Percentiles rank a stretch among this genome's conserved stretches.
phyloP scores from a whole-genome alignment of 2,888 invertebrate genomes.

The Chrysolina americana region DNA sequence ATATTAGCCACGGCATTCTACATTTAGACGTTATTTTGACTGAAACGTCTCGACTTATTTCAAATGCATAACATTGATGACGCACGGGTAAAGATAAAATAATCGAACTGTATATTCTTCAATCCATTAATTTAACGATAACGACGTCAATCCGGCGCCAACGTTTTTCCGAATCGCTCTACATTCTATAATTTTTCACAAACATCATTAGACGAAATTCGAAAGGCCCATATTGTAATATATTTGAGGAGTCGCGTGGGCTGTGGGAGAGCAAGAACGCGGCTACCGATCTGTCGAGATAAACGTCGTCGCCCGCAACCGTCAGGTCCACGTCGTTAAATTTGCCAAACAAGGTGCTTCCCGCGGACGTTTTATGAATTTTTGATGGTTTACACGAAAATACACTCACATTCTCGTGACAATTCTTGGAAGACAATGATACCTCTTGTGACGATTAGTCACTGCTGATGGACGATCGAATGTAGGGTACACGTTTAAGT shows the following conservation, averaged over 20 bases:
- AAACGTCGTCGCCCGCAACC: conserved; percentile 52
- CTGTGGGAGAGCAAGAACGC: conserved; percentile 50
- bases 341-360: conserved; percentile 53
- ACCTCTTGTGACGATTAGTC: conserved; percentile 7
- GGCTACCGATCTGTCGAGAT: conserved; percentile 56
- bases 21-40: too few species aligned
- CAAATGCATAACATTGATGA: too few species aligned
- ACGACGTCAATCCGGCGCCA: not conserved
- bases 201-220: conserved; percentile 58
- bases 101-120: too few species aligned
- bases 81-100: too few species aligned
- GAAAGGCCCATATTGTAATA: conserved; percentile 57
- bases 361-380: conserved; percentile 47
- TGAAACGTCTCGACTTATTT: too few species aligned
- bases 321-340: conserved; percentile 53
- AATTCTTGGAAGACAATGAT: not conserved
- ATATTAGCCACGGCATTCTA: too few species aligned
- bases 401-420: conserved; percentile 13
- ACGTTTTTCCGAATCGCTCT: conserved; percentile 28
- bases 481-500: not conserved
- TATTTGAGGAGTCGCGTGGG: conserved; percentile 57
- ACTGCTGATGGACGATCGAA: conserved; percentile 4
- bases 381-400: conserved; percentile 41
- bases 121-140: too few species aligned
- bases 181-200: conserved; percentile 43